Conservation (phyloP, 2,113 vertebrate genomes). For the Osmerus eperlanus region DNA sequence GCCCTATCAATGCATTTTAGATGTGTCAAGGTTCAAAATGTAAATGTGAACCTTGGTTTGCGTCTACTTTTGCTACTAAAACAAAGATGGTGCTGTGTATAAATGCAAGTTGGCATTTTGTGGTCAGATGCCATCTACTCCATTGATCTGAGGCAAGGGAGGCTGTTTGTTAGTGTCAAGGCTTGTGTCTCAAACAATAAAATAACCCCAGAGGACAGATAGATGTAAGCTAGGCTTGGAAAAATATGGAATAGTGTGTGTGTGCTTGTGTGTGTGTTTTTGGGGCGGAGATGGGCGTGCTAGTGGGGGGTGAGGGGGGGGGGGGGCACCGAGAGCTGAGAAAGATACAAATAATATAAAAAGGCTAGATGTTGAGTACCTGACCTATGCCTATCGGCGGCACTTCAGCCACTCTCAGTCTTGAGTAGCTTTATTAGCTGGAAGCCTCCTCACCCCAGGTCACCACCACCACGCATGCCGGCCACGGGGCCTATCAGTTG, state of each 20-base stretch:
- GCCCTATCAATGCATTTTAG: not conserved
- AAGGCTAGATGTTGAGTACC: not conserved
- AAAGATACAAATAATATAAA: not conserved
- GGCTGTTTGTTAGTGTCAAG: too few species aligned
- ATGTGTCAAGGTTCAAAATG: constrained; percentile 1
- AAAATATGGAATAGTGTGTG: too few species aligned
- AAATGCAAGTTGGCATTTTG: not conserved
- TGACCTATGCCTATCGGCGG: not conserved
- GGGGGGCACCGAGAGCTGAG: not conserved
- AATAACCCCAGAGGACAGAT: too few species aligned
- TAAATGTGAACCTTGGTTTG: not conserved
- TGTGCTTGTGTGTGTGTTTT: too few species aligned
- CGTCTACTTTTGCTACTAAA: not conserved
- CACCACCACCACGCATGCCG: not conserved
- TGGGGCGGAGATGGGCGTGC: too few species aligned
- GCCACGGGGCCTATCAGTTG: not conserved
- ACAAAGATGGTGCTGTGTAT: not conserved
- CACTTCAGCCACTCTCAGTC: not conserved
- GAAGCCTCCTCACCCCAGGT: not conserved
- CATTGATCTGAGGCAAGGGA: too few species aligned
- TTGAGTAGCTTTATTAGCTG: not conserved
- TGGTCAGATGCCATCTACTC: not conserved
- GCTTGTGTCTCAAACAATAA: too few species aligned
- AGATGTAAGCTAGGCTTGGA: too few species aligned
- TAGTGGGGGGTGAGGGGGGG: not conserved